Base-by-base conservation (phyloP, 2,797 vertebrate genomes). In the Remorina albescens region DNA sequence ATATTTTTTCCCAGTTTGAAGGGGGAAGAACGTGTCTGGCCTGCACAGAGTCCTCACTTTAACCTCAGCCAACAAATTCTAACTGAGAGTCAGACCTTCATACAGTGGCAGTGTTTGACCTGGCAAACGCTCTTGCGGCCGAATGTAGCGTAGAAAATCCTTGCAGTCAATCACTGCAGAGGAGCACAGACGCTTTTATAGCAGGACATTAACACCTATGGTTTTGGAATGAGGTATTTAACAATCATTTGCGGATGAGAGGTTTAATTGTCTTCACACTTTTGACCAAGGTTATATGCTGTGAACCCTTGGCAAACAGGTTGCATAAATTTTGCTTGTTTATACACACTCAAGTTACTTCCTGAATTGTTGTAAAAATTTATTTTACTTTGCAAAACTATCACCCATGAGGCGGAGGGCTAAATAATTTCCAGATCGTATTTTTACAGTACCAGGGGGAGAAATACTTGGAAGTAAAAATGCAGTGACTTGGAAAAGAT, bases 401-500 rank as follows among this genome's bases (percentile, higher is more conserved):
- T n/a, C 16, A 51, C 34, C 44, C 6, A 36, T 37, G 67, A 36
- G 63, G 21, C 3, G 2, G 55, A 67, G 26, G 32, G 61, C 30
- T 44, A 62, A 64, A 84, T 63, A 64, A 58, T 65, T 58, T 51
- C 54, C 70, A 82, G 42, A 63, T 59, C 72, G 39, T 63, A 42
- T 80, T 76, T 74, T n/a, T 39, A 55, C n/a, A 58, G 25, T 13
- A 19, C 8, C 57, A 67, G 3, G 34, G 46, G 53, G 26, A 51
- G 53, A 51, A 32, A 58, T 51, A 42, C 42, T 62, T 47, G 32
- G 26, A 44, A 26, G 18, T 19, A 68, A 73, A 78, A 62, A 68
- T 55, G 28, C 36, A 74, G 6, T 19, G 28, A 78, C 42, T 76
- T 74, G 46, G 55, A 78, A 61, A 53, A 56, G 41, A 72, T 75